These are phyloP conservation scores for Tineola bisselliella DNA, from an alignment of 2,888 invertebrate genomes.

Conservation along the genomic window DNA sequence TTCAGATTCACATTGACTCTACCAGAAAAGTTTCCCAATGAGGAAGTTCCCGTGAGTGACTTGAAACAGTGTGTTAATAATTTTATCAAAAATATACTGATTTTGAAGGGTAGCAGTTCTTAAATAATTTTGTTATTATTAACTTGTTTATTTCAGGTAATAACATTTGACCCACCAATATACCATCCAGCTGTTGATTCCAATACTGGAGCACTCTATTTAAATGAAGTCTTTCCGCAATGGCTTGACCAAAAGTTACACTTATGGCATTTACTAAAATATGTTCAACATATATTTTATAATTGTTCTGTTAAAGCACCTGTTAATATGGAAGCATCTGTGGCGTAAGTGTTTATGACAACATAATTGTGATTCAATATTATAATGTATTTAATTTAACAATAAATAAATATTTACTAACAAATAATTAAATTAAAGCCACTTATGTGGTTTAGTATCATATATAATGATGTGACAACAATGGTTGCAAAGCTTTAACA, in stretches of 20 bases:
- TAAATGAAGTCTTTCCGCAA: conserved; percentile 81
- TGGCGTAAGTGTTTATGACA: conserved; percentile 73
- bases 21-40: conserved; percentile 89
- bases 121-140: too few species aligned
- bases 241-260: conserved; percentile 88
- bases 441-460: too few species aligned
- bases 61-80: too few species aligned
- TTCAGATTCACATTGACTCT: conserved; percentile 89
- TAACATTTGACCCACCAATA: conserved; percentile 84
- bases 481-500: too few species aligned
- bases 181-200: conserved; percentile 89
- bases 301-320: conserved; percentile 81
- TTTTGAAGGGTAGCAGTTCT: too few species aligned
- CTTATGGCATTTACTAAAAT: conserved; percentile 90
- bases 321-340: conserved; percentile 76
- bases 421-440: too few species aligned
- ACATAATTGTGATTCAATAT: too few species aligned
- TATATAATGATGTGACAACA: too few species aligned
- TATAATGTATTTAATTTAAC: too few species aligned
- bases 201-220: conserved; percentile 79
- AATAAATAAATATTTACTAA: too few species aligned
- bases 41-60: conserved; percentile 80
- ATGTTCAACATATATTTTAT: conserved; percentile 82
- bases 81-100: not conserved
- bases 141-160: conserved; percentile 67